These are phyloP conservation scores for Tychaedon coryphoeus DNA, from an alignment of 2,113 vertebrate genomes.

Conservation along the genomic window DNA sequence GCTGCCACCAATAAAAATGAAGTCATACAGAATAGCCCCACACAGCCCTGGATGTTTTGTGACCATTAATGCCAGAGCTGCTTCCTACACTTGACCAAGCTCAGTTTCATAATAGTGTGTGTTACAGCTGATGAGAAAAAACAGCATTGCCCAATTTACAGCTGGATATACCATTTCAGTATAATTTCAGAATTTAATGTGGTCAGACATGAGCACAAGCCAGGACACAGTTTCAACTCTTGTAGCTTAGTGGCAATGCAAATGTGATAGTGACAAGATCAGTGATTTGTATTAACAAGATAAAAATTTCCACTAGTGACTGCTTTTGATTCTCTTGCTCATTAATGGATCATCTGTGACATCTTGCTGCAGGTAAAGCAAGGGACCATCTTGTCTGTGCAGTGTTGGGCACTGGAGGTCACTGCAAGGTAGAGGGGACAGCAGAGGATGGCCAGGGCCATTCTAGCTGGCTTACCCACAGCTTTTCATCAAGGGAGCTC, in stretches of 20 bases:
- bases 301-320: not conserved
- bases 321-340: not conserved
- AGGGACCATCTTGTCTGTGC: not conserved
- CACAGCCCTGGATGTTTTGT: not conserved
- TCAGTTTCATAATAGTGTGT: accelerated
- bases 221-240: not conserved
- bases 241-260: not conserved
- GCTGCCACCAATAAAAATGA: accelerated
- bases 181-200: not conserved
- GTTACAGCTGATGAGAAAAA: not conserved
- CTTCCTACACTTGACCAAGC: not conserved
- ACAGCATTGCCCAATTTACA: not conserved
- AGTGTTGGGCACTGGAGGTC: not conserved
- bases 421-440: not conserved
- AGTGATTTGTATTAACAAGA: not conserved
- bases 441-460: not conserved
- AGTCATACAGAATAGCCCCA: not conserved
- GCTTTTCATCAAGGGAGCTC: not conserved
- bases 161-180: not conserved
- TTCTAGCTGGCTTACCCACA: not conserved
- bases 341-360: not conserved
- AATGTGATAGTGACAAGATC: not conserved
- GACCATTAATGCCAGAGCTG: not conserved
- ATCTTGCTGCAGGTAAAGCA: not conserved
- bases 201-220: not conserved